Conservation (phyloP, 2,888 invertebrate species). For the Diarsia dahlii region DNA sequence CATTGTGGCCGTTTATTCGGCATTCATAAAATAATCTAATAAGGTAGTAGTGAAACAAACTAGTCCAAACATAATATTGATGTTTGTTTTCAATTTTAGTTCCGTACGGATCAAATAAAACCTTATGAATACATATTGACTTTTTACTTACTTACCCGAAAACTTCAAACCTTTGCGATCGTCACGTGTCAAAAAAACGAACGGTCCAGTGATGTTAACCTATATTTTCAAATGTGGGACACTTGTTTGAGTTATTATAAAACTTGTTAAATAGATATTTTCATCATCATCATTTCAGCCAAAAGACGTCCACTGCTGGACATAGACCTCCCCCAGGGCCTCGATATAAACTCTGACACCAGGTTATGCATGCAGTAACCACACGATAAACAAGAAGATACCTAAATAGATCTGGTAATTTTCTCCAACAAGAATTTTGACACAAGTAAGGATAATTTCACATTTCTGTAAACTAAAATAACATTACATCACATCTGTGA, state of each 20-base stretch:
- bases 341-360: too few relatives aligned
- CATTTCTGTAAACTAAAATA: too few relatives aligned
- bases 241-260: not conserved
- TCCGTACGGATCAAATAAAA: conserved; percentile 44
- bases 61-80: conserved; percentile 6
- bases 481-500: too few relatives aligned
- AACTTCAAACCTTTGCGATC: conserved; percentile 33
- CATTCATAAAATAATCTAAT: not conserved
- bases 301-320: too few relatives aligned
- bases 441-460: too few relatives aligned
- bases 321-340: too few relatives aligned
- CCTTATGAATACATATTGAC: conserved; percentile 56
- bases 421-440: too few relatives aligned
- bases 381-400: too few relatives aligned
- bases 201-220: not conserved
- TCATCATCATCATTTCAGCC: too few relatives aligned
- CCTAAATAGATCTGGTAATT: too few relatives aligned
- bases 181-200: not conserved
- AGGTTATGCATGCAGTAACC: too few relatives aligned
- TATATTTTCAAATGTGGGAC: not conserved
- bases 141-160: conserved; percentile 41
- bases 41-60: not conserved
- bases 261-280: too few relatives aligned
- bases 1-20: not conserved
- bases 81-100: conserved; percentile 39